Conservation (phyloP, 2,888 invertebrate genomes). For the Lasioglossum pauxillum region DNA sequence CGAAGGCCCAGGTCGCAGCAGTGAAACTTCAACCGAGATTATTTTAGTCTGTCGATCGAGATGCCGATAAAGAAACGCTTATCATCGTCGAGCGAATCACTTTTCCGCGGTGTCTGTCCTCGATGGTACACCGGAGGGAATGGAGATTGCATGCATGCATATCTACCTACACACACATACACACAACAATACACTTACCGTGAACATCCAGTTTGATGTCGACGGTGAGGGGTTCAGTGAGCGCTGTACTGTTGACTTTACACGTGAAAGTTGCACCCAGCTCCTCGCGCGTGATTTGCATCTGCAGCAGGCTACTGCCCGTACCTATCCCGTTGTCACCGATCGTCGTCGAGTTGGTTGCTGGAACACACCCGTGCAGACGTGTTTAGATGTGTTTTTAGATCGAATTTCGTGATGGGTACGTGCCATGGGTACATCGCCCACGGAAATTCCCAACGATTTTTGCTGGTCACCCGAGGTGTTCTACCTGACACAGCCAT, state of each 20-base stretch:
- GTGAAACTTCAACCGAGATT: slow-evolving; percentile 33
- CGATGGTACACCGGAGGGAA: background rate
- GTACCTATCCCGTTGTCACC: slow-evolving; percentile 87
- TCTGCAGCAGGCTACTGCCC: slow-evolving; percentile 87
- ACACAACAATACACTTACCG: slow-evolving; percentile 86
- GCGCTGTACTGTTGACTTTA: slow-evolving; percentile 89
- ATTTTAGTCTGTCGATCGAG: slow-evolving; percentile 42
- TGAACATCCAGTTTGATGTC: slow-evolving; percentile 89
- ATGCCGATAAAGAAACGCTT: slow-evolving; percentile 43
- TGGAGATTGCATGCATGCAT: slow-evolving; percentile 12
- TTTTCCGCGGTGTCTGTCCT: slow-evolving; percentile 17
- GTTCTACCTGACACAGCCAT: background rate
- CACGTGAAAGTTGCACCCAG: slow-evolving; percentile 90
- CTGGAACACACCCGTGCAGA: slow-evolving; percentile 81
- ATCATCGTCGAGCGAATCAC: slow-evolving; percentile 40
- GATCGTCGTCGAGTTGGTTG: slow-evolving; percentile 85
- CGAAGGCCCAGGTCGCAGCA: background rate
- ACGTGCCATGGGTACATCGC: background rate
- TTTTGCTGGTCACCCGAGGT: background rate
- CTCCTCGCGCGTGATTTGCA: slow-evolving; percentile 90
- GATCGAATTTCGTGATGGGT: background rate
- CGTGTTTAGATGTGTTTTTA: slow-evolving; percentile 15
- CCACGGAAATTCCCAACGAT: background rate
- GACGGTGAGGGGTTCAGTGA: slow-evolving; percentile 87
- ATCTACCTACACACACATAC: background rate